Base-by-base conservation (phyloP, 2,888 invertebrate species). In the Drosophila longiperda region DNA sequence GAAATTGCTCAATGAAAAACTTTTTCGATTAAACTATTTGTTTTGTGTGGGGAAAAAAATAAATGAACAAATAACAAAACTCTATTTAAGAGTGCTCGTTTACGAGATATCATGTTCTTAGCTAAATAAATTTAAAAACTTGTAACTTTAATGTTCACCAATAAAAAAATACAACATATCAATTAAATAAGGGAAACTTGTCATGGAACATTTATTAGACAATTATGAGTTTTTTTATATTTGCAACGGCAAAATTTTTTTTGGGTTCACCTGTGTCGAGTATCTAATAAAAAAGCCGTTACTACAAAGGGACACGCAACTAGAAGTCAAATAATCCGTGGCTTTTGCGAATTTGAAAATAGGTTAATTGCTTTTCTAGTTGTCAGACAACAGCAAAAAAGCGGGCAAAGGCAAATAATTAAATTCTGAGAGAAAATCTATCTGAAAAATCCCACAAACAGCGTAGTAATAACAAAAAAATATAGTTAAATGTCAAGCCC, bases 401-500 rank as follows among this genome's bases (percentile, higher is more conserved):
- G n/a, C 34, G 40, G 34, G 32, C 48, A 26, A 53, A 17, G 50
- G 53, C 54, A 71, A 79, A 90, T 90, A 90, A 90, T 90, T 79
- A 79, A 84, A 90, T 79, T 86, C 83, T 40, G 53, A 49, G 45
- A 53, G 33, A 57, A 40, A 53, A 65, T 57, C 52, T 53, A 63
- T 53, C 52, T 52, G 53, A 66, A 73, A 81, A 78, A 78, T 78
- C 67, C 82, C 62, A 77, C 82, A 63, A 63, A 71, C 45, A 55
- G 32, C 48, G 52, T 71, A 53, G 65, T 69, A 57, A 57, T 50
- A 70, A 40, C 59, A 66, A 36, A 60, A 76, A 34, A n/a, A 54
- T 50, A 40, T 50, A 57, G 58, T 55, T 61, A 59, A 63, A 42
- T 63, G 74, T 50, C 48, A 65, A 62, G 52, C 9, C 59, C 12